A percentile compares a stretch with the other conserved stretches of the same genome.
Conservation (phyloP, 2,113 vertebrate genomes). For the Accipiter virgatus region DNA sequence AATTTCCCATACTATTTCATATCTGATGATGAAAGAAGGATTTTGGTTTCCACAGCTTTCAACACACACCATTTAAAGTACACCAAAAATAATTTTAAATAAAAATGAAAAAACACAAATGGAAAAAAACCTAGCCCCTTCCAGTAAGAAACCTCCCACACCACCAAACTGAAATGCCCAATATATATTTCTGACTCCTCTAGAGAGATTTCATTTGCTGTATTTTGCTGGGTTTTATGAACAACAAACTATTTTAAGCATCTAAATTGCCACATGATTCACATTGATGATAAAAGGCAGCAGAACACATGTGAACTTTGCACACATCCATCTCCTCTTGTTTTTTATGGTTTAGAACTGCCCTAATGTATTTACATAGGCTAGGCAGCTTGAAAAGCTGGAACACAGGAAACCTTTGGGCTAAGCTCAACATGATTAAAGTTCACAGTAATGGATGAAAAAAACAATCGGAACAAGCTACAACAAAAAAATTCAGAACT, state of each 20-base stretch:
- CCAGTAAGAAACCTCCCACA: constrained; percentile 6
- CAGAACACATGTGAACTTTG: constrained; percentile 44
- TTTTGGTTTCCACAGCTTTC: background rate
- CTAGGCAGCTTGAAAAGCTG: constrained; percentile 44
- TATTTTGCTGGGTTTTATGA: background rate
- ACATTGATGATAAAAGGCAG: constrained; percentile 38
- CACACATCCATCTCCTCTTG: constrained; percentile 31
- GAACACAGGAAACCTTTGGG: constrained; percentile 30
- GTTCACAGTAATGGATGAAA: constrained; percentile 1
- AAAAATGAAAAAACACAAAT: background rate
- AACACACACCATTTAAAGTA: background rate
- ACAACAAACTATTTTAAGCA: constrained; percentile 41
- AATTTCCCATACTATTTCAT: background rate
- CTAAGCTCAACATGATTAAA: constrained; percentile 10
- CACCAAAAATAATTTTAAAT: background rate
- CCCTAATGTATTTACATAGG: constrained; percentile 52
- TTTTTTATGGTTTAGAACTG: constrained; percentile 46
- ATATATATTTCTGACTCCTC: background rate
- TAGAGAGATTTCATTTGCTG: constrained; percentile 4
- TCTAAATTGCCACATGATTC: constrained; percentile 47
- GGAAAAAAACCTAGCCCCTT: background rate
- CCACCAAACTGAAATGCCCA: background rate
- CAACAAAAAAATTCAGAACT: background rate
- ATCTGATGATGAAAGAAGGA: background rate
- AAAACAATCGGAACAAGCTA: background rate